These are phyloP conservation scores for Yponomeuta evonymella DNA, from an alignment of 2,888 invertebrate genomes.

Conservation along the genomic window DNA sequence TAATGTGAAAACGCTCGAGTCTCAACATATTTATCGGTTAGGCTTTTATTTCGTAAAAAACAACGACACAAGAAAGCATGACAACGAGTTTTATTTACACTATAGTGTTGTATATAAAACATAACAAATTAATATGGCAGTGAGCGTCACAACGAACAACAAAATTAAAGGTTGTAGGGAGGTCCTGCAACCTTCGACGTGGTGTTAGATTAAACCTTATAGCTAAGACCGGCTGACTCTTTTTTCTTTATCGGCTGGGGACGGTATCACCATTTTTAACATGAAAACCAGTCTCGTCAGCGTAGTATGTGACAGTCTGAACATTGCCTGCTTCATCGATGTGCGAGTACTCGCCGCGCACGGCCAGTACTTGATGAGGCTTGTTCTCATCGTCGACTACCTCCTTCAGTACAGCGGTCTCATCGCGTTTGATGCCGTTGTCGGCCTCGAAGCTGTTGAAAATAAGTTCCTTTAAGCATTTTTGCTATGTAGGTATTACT, in stretches of 20 bases:
- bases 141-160: slow-evolving; percentile 37
- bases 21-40: no score
- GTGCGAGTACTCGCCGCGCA: slow-evolving; percentile 78
- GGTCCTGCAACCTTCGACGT: background rate
- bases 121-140: slow-evolving; percentile 56
- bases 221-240: background rate
- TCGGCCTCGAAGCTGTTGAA: slow-evolving; percentile 67
- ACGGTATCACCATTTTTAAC: slow-evolving; percentile 78
- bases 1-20: no score
- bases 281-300: slow-evolving; percentile 80
- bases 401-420: slow-evolving; percentile 58
- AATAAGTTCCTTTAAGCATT: background rate
- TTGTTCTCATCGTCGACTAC: slow-evolving; percentile 74
- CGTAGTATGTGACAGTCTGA: slow-evolving; percentile 69
- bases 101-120: slow-evolving; percentile 21
- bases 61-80: background rate
- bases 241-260: slow-evolving; percentile 44
- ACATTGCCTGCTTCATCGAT: slow-evolving; percentile 70
- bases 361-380: slow-evolving; percentile 69
- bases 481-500: no score
- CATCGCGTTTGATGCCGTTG: slow-evolving; percentile 71
- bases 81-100: slow-evolving; percentile 14
- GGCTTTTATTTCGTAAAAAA: background rate
- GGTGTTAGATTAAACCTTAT: background rate
- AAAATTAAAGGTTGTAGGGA: slow-evolving; percentile 18